These are phyloP conservation scores for Calidris pygmaea DNA, from an alignment of 2,113 vertebrate species.

Conservation along the genomic window DNA sequence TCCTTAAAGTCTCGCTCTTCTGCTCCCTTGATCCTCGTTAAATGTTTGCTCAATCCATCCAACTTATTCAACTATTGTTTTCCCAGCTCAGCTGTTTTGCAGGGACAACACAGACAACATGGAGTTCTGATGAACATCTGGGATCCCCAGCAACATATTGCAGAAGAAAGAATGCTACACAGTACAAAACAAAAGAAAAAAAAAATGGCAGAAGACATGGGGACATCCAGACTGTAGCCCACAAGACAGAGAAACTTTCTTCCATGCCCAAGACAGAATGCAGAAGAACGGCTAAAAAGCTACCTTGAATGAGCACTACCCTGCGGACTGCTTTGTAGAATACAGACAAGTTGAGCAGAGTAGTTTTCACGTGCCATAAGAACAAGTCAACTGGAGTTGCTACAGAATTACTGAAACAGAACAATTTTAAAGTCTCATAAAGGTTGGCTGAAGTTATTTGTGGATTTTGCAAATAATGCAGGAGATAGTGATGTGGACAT, in stretches of 20 bases:
- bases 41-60: neutral
- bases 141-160: neutral
- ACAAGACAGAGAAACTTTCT: neutral
- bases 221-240: neutral
- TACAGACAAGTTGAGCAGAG: neutral
- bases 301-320: neutral
- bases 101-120: neutral
- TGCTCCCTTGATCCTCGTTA: slow-evolving; percentile 7
- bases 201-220: neutral
- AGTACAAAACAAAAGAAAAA: neutral
- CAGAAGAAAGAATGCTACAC: neutral
- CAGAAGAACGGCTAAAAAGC: neutral
- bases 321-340: neutral
- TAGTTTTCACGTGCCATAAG: neutral
- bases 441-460: neutral
- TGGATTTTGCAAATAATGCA: neutral
- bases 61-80: slow-evolving; percentile 13
- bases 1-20: neutral
- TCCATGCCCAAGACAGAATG: neutral
- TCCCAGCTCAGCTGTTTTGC: neutral
- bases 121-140: neutral
- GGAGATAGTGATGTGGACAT: neutral
- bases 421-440: neutral
- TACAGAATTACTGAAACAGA: neutral
- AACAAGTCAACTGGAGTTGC: neutral